These are phyloP conservation scores for Hippopotamus amphibius DNA, from an alignment of 2,113 vertebrate species.

Conservation along the genomic window DNA sequence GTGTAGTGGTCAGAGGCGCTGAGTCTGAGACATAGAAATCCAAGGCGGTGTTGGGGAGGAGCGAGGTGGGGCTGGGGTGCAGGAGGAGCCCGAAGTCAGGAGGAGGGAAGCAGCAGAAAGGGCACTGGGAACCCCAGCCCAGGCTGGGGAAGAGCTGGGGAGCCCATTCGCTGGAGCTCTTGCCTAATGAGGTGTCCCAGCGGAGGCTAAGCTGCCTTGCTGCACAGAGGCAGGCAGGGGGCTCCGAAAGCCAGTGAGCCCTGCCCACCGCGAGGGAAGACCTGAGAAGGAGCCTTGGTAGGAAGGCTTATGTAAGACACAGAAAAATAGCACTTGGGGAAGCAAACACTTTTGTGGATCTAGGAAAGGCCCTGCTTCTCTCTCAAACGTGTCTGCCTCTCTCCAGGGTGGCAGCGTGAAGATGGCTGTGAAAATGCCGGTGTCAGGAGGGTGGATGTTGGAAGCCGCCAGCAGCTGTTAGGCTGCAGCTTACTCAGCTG, in stretches of 20 bases:
- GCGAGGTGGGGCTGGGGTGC: accelerated
- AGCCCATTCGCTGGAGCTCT: not conserved
- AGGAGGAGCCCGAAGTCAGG: not conserved
- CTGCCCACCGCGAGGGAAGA: not conserved
- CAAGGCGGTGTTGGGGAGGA: not conserved
- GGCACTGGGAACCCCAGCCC: not conserved
- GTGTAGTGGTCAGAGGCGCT: not conserved
- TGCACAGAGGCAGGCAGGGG: not conserved
- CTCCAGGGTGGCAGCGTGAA: not conserved
- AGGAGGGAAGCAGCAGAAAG: not conserved
- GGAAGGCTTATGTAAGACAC: not conserved
- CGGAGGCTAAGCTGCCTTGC: not conserved
- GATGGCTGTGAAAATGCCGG: not conserved
- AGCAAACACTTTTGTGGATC: not conserved
- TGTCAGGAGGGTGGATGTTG: not conserved
- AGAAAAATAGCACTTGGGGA: not conserved
- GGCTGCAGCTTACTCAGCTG: not conserved
- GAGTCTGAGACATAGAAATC: not conserved
- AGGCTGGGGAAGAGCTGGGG: not conserved
- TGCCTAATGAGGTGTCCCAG: not conserved
- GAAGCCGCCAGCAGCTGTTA: not conserved
- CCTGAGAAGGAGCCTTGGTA: not conserved
- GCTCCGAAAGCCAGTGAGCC: not conserved
- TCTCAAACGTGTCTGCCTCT: not conserved
- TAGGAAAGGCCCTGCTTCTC: not conserved